A percentile compares a stretch with the other conserved stretches of the same genome.
phyloP scores from a whole-genome alignment of 35 echinoderm and acorn worm genomes.

The Apostichopus californicus region DNA sequence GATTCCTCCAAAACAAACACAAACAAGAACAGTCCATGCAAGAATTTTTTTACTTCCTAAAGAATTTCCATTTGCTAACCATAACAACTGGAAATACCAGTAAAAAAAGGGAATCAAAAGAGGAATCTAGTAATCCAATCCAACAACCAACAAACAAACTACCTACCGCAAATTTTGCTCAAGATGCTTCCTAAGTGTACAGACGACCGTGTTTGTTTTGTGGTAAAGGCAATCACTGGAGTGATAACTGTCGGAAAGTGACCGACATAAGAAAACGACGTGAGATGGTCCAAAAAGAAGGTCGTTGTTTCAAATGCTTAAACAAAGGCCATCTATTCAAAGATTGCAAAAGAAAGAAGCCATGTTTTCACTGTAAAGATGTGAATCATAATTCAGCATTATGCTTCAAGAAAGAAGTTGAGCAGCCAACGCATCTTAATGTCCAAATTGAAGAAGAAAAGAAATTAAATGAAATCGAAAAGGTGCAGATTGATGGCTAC shows the following conservation, averaged over 20 bases:
- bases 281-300: background rate
- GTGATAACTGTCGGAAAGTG: background rate
- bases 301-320: background rate
- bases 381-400: background rate
- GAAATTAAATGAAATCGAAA: too few relatives aligned
- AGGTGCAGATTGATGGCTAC: too few relatives aligned
- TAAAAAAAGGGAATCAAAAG: background rate
- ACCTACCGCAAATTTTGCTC: too few relatives aligned
- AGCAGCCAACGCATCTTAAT: constrained; percentile 4
- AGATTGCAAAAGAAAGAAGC: background rate
- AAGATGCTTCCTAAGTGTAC: too few relatives aligned
- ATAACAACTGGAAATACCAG: background rate
- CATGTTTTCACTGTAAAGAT: constrained; percentile 11
- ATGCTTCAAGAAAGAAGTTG: background rate
- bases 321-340: too few relatives aligned
- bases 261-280: constrained; percentile 4
- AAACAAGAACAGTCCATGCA: background rate
- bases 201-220: too few relatives aligned
- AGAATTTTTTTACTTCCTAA: constrained; percentile 13
- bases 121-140: too few relatives aligned
- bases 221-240: too few relatives aligned
- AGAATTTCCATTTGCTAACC: constrained; percentile 4
- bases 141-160: too few relatives aligned
- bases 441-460: background rate
- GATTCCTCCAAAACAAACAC: background rate